Evolutionary conservation across 2,888 invertebrate genomes (phyloP).

Genomic region (Dascillus cervinus): DNA sequence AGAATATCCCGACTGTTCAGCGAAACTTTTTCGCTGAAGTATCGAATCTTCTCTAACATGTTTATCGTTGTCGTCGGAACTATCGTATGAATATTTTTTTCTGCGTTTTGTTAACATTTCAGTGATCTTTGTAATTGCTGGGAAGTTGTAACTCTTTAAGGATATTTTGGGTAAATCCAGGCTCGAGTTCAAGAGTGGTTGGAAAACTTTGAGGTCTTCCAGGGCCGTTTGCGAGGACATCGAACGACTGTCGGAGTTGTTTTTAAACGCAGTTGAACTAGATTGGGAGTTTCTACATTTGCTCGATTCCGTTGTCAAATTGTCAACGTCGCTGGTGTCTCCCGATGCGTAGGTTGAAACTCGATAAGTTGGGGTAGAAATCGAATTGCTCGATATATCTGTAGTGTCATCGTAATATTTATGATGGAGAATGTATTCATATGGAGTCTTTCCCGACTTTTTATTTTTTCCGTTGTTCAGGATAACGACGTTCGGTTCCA

Average conservation of each 20-base stretch:
- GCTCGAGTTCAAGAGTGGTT: slow-evolving; percentile 4
- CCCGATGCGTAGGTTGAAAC: slow-evolving; percentile 6
- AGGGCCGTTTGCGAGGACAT: neutral
- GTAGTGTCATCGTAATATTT: slow-evolving; percentile 8
- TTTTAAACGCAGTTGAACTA: neutral
- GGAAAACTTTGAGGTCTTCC: slow-evolving; percentile 1
- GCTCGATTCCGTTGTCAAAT: neutral
- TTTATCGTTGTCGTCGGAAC: neutral
- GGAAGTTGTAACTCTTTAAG: slow-evolving; percentile 3
- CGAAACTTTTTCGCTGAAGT: neutral
- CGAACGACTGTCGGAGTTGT: too few species aligned
- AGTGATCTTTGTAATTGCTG: slow-evolving; percentile 9
- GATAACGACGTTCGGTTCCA: slow-evolving; percentile 12
- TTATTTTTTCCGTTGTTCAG: slow-evolving; percentile 5
- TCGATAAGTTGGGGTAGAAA: slow-evolving; percentile 10
- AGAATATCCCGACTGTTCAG: neutral
- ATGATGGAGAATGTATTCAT: too few species aligned
- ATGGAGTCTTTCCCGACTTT: slow-evolving; percentile 2
- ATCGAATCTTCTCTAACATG: neutral
- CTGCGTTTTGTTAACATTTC: slow-evolving; percentile 1
- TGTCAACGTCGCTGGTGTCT: neutral
- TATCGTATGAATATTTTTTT: neutral
- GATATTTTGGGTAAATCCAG: slow-evolving; percentile 9
- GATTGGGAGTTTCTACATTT: neutral
- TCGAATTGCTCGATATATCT: slow-evolving; percentile 8